A percentile compares a stretch with the other conserved stretches of the same genome.
Evolutionary conservation across 2,113 vertebrate genomes (phyloP).

Genomic region (Chionis minor): DNA sequence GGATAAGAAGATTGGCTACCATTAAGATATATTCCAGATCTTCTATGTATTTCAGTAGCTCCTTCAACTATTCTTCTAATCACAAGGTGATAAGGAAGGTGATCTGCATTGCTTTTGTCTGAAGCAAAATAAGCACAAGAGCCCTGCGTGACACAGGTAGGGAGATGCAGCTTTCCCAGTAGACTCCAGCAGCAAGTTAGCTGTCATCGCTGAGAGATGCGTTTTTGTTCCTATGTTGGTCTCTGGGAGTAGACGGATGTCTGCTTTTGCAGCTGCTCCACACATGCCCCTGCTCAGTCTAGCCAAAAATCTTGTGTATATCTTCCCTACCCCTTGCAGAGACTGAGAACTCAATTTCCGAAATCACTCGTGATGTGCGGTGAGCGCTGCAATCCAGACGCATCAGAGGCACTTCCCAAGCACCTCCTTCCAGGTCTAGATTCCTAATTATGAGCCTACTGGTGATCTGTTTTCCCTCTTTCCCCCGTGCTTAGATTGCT

Average conservation of each 20-base stretch:
- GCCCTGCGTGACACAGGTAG: neutral
- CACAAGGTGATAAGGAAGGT: neutral
- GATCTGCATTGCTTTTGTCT: neutral
- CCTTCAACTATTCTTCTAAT: neutral
- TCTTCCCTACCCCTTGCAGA: constrained; percentile 47
- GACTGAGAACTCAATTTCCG: constrained; percentile 26
- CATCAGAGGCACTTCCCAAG: neutral
- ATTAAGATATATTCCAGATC: neutral
- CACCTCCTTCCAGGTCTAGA: neutral
- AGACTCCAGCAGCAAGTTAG: neutral
- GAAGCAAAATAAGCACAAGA: neutral
- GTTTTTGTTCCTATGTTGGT: neutral
- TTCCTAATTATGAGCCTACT: neutral
- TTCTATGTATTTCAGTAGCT: neutral
- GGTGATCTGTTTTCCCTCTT: neutral
- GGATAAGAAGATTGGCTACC: neutral
- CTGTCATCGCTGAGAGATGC: neutral
- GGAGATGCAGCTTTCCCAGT: neutral
- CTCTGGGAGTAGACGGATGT: neutral
- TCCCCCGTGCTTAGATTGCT: neutral
- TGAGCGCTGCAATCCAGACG: neutral
- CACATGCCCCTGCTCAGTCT: constrained; percentile 4
- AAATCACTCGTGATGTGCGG: neutral
- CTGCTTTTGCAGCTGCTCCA: constrained; percentile 57
- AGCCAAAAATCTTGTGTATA: constrained; percentile 2